Evolutionary conservation across 2,113 vertebrate species (phyloP).

Genomic region (Paraplagusia blochii): DNA sequence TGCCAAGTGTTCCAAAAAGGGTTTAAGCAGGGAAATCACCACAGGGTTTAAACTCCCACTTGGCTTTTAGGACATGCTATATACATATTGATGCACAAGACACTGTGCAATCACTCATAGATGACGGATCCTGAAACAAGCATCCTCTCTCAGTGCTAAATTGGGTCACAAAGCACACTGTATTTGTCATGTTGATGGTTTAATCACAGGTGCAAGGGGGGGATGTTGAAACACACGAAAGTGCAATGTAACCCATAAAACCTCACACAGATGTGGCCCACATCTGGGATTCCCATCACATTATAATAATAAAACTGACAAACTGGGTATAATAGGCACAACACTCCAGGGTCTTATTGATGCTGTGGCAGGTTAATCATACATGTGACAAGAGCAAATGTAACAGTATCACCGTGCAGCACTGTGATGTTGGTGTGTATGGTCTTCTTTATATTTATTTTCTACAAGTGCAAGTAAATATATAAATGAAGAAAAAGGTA

Average conservation of each 20-base stretch:
- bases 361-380: too few relatives aligned
- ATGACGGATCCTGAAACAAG: conserved; percentile 9
- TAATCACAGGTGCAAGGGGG: conserved; percentile 15
- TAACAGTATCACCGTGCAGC: too few relatives aligned
- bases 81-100: conserved; percentile 23
- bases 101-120: conserved; percentile 10
- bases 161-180: conserved; percentile 25
- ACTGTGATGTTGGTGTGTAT: too few relatives aligned
- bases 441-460: too few relatives aligned
- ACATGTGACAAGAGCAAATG: too few relatives aligned
- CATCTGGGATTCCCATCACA: too few relatives aligned
- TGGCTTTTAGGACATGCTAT: conserved; percentile 4
- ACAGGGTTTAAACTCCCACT: background rate
- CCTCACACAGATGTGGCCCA: background rate
- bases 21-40: conserved; percentile 4
- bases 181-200: conserved; percentile 14
- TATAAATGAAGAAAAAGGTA: too few relatives aligned
- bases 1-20: conserved; percentile 3
- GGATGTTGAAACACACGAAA: background rate
- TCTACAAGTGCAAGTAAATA: too few relatives aligned
- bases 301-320: too few relatives aligned
- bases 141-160: conserved; percentile 11
- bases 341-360: too few relatives aligned
- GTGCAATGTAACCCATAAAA: background rate
- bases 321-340: too few relatives aligned